Evolutionary conservation across 2,113 vertebrate species (phyloP).

Genomic region (Aegypius monachus): DNA sequence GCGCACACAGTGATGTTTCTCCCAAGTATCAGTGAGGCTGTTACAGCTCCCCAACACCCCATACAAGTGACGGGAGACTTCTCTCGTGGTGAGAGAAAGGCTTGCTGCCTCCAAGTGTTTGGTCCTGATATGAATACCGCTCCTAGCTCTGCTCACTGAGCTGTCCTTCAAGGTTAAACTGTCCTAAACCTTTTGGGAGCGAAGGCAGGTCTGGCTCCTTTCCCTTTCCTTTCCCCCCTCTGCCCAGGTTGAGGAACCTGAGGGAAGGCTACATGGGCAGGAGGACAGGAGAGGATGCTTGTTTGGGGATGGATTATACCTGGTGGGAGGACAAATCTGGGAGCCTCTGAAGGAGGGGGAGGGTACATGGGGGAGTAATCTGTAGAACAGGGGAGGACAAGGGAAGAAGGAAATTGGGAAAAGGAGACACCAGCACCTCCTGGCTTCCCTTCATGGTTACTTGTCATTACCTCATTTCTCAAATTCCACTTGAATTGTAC

Average conservation of each 20-base stretch:
- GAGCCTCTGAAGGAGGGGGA: neutral
- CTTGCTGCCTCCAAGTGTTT: neutral
- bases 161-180: neutral
- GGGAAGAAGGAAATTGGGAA: neutral
- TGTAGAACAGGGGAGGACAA: neutral
- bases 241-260: neutral
- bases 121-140: neutral
- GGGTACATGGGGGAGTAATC: neutral
- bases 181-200: neutral
- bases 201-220: neutral
- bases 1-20: neutral
- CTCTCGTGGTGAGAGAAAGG: neutral
- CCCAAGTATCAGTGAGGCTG: neutral
- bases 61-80: neutral
- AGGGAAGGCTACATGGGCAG: neutral
- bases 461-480: neutral
- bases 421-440: neutral
- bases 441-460: neutral
- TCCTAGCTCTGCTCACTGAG: neutral
- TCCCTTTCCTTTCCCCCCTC: neutral
- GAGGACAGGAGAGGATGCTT: neutral
- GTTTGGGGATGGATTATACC: neutral
- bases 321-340: neutral
- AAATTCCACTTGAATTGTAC: neutral
- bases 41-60: neutral